phyloP scores from a whole-genome alignment of 64 coral and sea anemone species.

The Platygyra sinensis region DNA sequence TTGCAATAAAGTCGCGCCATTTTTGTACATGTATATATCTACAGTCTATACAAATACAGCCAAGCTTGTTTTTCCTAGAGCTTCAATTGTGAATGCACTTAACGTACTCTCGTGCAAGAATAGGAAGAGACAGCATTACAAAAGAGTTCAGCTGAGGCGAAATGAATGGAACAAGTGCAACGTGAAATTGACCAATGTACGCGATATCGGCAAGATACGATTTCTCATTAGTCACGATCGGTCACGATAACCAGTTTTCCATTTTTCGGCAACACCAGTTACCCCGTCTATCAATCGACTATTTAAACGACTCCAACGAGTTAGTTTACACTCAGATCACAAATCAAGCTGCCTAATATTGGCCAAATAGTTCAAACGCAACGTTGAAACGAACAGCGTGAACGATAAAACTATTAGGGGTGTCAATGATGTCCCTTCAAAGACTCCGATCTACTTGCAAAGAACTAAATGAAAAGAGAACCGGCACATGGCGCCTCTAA shows the following conservation, averaged over 20 bases:
- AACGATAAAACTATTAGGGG: background rate
- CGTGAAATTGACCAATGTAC: background rate
- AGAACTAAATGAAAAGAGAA: background rate
- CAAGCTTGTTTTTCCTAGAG: background rate
- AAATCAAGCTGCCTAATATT: constrained; percentile 25
- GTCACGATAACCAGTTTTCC: background rate
- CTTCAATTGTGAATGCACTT: background rate
- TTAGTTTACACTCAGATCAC: background rate
- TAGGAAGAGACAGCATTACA: background rate
- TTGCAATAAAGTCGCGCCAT: background rate
- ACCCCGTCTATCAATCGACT: background rate
- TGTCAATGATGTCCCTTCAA: background rate
- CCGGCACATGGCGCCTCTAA: background rate
- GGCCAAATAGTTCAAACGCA: background rate
- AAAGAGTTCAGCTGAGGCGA: background rate
- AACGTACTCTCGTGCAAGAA: background rate
- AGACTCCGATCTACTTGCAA: background rate
- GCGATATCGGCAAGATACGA: background rate
- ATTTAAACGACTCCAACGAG: background rate
- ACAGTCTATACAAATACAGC: background rate
- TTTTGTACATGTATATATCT: background rate
- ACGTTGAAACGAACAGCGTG: background rate
- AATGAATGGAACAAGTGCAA: background rate
- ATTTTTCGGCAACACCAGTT: background rate
- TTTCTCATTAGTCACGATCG: background rate